Evolutionary conservation across 1,140 invertebrate genomes (phyloP), one percentile per base, ranked within the genome.

Genomic region (Anastrepha ludens): DNA sequence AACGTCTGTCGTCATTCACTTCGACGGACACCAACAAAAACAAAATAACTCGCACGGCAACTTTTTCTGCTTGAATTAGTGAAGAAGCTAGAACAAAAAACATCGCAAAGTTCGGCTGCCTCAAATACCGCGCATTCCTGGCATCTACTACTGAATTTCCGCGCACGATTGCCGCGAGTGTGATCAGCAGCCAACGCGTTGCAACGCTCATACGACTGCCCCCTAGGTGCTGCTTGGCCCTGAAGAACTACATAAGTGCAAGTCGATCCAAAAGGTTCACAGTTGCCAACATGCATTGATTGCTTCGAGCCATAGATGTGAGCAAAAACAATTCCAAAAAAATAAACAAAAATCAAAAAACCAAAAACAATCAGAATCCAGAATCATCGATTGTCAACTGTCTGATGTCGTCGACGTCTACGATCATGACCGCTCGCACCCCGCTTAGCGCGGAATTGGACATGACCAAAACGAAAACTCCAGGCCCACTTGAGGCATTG

Each of bases 1-100:
- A 81, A 81, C 74, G 74, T 81, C 74, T 81, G 74, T 81, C 74
- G 55, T 81, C 74, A 78, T 50, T 81, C 74, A 81, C 50, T 81
- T 9, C 47, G 47, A 58, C 74, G 20, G 55, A 13, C 74, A 55
- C 13, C 74, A 81, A 81, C n/a, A 81, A 81, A 81, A 81, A 50
- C 44, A 41, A 20, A 50, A 81, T 81, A 81, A 81, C 74, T 81
- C 74, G 74, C 74, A 81, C 74, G 44, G 74, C 74, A 55, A 81
- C 74, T 81, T 81, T 81, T 81, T 81, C 47, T n/a, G 70, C 15
- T 2, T 41, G 8, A 74, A 74, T 74, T 74, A 74, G 70, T 74
- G 41, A 74, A 15, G 70, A 44, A 74, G 70, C 70, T 39, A 50
- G 17, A 81, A 81, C 44, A 81, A 81, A 29, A 81, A 81, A 81